Evolutionary conservation across 2,113 vertebrate genomes (phyloP), one percentile per base, ranked within the genome.

Genomic region (Felis chaus): DNA sequence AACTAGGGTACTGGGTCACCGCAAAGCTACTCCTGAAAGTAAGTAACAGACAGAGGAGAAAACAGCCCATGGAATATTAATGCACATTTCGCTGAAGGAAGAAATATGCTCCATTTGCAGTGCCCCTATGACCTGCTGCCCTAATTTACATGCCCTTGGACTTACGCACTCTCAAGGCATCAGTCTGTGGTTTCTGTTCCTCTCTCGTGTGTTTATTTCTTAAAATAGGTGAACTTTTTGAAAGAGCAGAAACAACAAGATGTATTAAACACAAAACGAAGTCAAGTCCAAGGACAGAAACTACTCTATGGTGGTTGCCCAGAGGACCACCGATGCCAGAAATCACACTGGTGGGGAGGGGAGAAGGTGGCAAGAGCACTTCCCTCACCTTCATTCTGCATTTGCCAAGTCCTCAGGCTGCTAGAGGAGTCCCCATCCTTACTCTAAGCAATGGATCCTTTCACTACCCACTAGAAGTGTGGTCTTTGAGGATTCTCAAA

Each of bases 1-100:
- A 95, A 96, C 12, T 93, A 80, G 83, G 93, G 76, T 71, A 94
- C 48, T 80, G n/a, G 90, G 83, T 98, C 93, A 91, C 33, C 7
- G 74, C 31, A 68, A 65, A 21, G 14, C 63, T 93, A 63, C 66
- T 96, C 80, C 65, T 39, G 61, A 97, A 92, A 21, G 0, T 92
- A 93, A 97, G 80, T 71, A 83, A 88, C 29, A 96, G 78, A 93
- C 80, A 89, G 57, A 88, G 91, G 79, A 90, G 96, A 95, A 96
- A 78, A 81, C 33, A 78, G 36, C 27, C 80, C 96, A n/a, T 97
- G 92, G 0, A 36, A 95, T 94, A 97, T 81, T 85, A 87, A 86
- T 78, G 79, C 27, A 96, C 41, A 48, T 68, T 73, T n/a, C 33
- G 3, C 57, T 29, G 69, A 39, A 81, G 68, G 57, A 91, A 89